Evolutionary conservation across 2,113 vertebrate genomes (phyloP).

Genomic region (Plecturocebus donacophilus): DNA sequence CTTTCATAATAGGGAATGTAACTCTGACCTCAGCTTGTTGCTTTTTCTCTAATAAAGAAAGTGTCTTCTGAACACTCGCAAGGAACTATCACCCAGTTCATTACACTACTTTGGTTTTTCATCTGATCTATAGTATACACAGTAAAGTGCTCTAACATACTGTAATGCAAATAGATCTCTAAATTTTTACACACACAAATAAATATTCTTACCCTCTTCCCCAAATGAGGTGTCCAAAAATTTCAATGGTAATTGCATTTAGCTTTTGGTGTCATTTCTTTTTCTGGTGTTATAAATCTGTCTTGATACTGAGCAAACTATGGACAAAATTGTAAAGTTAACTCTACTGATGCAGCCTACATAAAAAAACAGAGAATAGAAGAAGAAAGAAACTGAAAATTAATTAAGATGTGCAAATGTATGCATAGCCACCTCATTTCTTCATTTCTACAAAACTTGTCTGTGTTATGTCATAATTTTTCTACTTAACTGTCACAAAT

Average conservation of each 20-base stretch:
- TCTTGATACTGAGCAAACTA: background rate
- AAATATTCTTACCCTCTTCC: background rate
- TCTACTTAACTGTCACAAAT: background rate
- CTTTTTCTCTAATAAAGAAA: background rate
- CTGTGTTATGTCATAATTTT: background rate
- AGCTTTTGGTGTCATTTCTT: background rate
- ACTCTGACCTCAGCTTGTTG: background rate
- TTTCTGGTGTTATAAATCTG: background rate
- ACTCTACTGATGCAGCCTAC: background rate
- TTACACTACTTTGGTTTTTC: background rate
- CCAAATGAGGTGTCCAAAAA: background rate
- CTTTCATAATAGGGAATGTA: background rate
- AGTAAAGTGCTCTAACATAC: background rate
- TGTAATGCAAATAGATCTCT: background rate
- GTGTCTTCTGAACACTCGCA: background rate
- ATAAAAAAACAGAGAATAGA: background rate
- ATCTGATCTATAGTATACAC: background rate
- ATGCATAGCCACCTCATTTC: background rate
- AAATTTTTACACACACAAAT: background rate
- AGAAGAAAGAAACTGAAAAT: constrained; percentile 16
- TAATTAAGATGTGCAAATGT: background rate
- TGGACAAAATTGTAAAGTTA: background rate
- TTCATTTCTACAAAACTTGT: background rate
- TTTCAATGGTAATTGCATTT: background rate
- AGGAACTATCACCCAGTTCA: background rate